Percentiles rank a stretch among this genome's conserved stretches.
phyloP scores from a whole-genome alignment of 1,140 invertebrate genomes.

The Anthonomus grandis region DNA sequence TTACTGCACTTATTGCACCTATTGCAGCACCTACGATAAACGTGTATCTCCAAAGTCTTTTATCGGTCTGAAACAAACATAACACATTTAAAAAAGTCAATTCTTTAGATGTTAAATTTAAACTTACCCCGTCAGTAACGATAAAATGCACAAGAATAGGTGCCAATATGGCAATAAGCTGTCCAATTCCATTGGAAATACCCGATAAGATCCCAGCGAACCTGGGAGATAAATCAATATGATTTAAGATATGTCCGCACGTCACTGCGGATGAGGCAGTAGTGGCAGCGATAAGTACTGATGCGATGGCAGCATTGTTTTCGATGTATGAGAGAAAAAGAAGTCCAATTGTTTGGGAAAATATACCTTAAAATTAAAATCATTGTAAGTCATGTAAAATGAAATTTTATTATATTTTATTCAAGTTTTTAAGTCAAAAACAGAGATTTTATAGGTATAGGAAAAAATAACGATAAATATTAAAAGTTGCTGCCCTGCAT shows the following conservation, averaged over 20 bases:
- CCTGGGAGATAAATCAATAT: slow-evolving; percentile 70
- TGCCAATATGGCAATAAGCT: slow-evolving; percentile 66
- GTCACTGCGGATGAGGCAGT: slow-evolving; percentile 71
- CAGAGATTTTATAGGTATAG: too few species aligned
- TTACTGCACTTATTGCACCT: background rate
- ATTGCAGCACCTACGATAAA: slow-evolving; percentile 16
- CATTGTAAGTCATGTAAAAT: too few species aligned
- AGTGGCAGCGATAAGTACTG: slow-evolving; percentile 64
- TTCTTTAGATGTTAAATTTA: background rate
- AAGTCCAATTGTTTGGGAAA: slow-evolving; percentile 58
- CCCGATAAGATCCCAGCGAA: slow-evolving; percentile 70
- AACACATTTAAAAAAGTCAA: background rate
- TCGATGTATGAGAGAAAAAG: slow-evolving; percentile 56
- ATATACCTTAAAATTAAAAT: slow-evolving; percentile 54
- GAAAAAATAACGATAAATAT: too few species aligned
- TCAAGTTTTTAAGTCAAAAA: too few species aligned
- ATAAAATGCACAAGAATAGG: slow-evolving; percentile 65
- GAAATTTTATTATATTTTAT: too few species aligned
- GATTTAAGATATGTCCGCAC: slow-evolving; percentile 65
- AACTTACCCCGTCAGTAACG: slow-evolving; percentile 57
- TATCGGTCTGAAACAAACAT: slow-evolving; percentile 11
- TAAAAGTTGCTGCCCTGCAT: too few species aligned
- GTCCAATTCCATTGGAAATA: slow-evolving; percentile 71
- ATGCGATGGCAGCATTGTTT: slow-evolving; percentile 50
- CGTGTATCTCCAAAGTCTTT: slow-evolving; percentile 15